These are phyloP conservation scores for Synergus laeviventris DNA, from an alignment of 2,888 invertebrate species.

Conservation along the genomic window DNA sequence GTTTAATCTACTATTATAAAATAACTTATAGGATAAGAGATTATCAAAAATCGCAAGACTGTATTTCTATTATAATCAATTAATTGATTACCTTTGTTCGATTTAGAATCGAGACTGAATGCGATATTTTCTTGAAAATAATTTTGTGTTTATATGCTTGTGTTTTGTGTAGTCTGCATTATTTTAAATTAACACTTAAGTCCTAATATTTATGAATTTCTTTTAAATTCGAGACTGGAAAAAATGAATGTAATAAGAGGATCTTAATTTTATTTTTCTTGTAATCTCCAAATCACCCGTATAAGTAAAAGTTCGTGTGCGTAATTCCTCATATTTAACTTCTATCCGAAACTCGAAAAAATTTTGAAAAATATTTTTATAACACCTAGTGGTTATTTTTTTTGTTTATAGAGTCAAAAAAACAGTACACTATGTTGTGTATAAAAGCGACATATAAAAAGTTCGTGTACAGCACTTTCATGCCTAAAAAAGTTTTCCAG, in stretches of 20 bases:
- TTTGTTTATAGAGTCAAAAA: no score
- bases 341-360: no score
- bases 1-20: neutral
- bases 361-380: no score
- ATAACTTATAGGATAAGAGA: neutral
- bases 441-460: no score
- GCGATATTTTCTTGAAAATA: neutral
- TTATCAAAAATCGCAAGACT: conserved; percentile 15
- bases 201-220: neutral
- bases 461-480: no score
- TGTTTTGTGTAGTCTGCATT: conserved; percentile 1
- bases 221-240: neutral
- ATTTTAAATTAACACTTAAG: neutral
- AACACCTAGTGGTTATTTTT: no score
- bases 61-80: conserved; percentile 17
- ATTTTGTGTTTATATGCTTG: neutral
- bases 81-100: neutral
- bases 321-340: no score
- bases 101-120: conserved; percentile 1
- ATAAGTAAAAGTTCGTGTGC: no score
- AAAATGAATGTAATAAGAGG: neutral
- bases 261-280: no score
- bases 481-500: no score
- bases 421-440: no score
- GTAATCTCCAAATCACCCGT: no score